Percentiles rank a stretch among this genome's conserved stretches.
Evolutionary conservation across 2,797 vertebrate genomes (phyloP).

Genomic region (Cheirogaleus major): DNA sequence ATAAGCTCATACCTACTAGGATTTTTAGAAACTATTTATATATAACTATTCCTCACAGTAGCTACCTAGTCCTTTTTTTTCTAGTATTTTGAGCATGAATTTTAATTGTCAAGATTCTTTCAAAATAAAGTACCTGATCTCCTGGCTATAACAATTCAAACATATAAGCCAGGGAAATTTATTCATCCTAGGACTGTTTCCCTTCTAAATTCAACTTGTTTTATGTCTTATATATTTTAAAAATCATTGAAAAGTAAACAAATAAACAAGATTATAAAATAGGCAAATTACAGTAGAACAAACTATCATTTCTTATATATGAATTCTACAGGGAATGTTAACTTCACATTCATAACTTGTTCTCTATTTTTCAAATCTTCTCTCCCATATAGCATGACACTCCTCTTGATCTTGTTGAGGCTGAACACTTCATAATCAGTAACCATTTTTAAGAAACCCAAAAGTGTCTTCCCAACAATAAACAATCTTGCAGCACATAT

Average conservation of each 20-base stretch:
- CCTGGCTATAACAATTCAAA: background rate
- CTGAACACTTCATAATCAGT: slow-evolving; percentile 21
- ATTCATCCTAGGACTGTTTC: background rate
- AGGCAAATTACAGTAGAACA: background rate
- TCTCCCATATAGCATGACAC: background rate
- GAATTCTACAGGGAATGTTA: background rate
- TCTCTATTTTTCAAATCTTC: background rate
- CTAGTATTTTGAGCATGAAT: background rate
- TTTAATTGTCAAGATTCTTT: background rate
- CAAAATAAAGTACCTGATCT: background rate
- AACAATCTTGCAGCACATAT: background rate
- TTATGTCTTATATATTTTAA: background rate
- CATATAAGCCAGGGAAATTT: background rate
- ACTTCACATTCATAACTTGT: background rate
- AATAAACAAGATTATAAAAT: background rate
- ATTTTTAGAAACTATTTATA: background rate
- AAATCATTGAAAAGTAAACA: background rate
- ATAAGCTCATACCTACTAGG: background rate
- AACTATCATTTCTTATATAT: background rate
- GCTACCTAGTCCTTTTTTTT: background rate
- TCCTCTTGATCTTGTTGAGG: background rate
- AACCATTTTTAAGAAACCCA: slow-evolving; percentile 26
- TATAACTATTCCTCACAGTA: background rate
- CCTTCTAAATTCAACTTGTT: background rate
- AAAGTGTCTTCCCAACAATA: background rate